Evolutionary conservation across 2,797 vertebrate species (phyloP).

Genomic region (Peromyscus melanophrys): DNA sequence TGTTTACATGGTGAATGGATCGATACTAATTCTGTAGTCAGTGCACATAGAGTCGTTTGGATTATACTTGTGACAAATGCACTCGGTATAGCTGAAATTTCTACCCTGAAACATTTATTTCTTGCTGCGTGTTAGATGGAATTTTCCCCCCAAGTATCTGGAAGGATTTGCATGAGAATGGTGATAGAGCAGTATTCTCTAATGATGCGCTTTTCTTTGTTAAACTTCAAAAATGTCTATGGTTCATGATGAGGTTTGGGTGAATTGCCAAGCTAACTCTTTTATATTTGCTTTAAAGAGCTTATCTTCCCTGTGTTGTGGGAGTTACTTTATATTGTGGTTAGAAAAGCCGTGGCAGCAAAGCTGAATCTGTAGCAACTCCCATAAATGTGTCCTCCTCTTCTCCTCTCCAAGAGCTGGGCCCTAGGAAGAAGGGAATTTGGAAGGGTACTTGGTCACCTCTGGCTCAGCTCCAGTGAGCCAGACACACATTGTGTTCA

Average conservation of each 20-base stretch:
- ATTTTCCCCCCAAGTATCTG: constrained; percentile 92
- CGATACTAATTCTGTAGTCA: constrained; percentile 92
- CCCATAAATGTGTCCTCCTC: constrained; percentile 73
- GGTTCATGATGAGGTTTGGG: constrained; percentile 91
- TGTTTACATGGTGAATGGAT: constrained; percentile 93
- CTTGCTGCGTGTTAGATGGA: constrained; percentile 90
- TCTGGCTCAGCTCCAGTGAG: constrained; percentile 53
- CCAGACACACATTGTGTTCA: background rate
- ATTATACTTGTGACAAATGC: constrained; percentile 92
- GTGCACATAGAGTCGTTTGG: constrained; percentile 92
- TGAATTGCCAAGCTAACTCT: constrained; percentile 92
- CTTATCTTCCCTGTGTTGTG: constrained; percentile 90
- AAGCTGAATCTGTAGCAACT: constrained; percentile 87
- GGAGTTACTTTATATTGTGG: constrained; percentile 90
- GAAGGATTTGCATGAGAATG: constrained; percentile 93
- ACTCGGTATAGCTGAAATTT: constrained; percentile 91
- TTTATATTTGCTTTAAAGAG: constrained; percentile 93
- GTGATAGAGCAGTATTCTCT: constrained; percentile 92
- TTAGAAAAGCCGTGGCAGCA: constrained; percentile 89
- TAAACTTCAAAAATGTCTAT: constrained; percentile 92
- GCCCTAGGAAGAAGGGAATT: constrained; percentile 67
- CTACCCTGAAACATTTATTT: constrained; percentile 92
- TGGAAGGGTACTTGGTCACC: constrained; percentile 53
- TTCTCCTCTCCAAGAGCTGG: constrained; percentile 74
- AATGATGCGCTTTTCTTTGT: constrained; percentile 93